Evolutionary conservation across 2,888 invertebrate species (phyloP), one percentile per base, ranked within the genome.

Genomic region (Toxonevra muliebris): DNA sequence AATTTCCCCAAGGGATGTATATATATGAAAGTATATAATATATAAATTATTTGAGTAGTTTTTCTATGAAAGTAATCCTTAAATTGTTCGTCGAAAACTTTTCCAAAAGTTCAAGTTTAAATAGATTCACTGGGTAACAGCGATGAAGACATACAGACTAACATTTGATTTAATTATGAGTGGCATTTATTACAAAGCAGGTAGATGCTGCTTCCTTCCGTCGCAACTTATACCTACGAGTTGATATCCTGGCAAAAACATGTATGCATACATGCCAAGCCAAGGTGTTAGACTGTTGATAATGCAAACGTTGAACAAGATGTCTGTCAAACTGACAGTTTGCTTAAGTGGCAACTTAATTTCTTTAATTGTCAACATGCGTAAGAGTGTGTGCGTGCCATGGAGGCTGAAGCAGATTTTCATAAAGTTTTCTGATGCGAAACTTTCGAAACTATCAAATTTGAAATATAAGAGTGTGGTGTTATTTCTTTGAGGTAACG

Each of bases 81-180:
- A 30, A 30, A 30, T 30, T 30, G 30, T 7, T 30, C 30, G 30
- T 20, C 62, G 8, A 64, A 41, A 69, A 70, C 60, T 65, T 59
- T 58, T 30, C 58, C n/a, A n/a, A 10, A 66, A 17, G 52, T 68
- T 69, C 67, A 53, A 71, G 73, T 62, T 64, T 58, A 42, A 19
- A 30, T 40, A 57, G n/a, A 45, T 40, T 17, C 42, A n/a, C 54
- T 60, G 60, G 30, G 30, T 30, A 30, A 7, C 30, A 30, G 30
- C 30, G 30, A 30, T 4, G 30, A 30, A 30, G 30, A 7, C 30
- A 30, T 4, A 65, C 69, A 71, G 65, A 70, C 73, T 70, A 77
- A 78, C 79, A 78, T 78, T 82, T 82, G 83, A 83, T 83, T 83
- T 83, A 84, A 83, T 83, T 83, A 83, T 83, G 84, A 83, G 84